Conservation (phyloP, 2,797 vertebrate genomes). For the Anolis apletophallus region DNA sequence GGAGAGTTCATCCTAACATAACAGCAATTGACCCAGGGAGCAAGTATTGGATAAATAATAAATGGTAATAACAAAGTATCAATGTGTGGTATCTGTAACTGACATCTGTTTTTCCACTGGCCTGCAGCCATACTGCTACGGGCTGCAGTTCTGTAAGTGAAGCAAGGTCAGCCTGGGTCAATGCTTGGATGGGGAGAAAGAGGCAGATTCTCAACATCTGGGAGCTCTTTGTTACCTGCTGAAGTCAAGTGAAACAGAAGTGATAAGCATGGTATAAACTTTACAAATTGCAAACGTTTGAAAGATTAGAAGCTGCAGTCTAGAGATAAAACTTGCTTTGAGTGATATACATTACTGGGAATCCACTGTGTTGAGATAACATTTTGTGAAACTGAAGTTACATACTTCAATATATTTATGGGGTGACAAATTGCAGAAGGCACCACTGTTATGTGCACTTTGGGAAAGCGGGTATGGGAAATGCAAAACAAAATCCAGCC, state of each 20-base stretch:
- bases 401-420: neutral
- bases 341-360: accelerated
- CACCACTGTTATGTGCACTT: neutral
- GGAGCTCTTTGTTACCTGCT: neutral
- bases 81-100: slow-evolving; percentile 48
- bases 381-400: neutral
- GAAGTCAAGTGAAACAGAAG: neutral
- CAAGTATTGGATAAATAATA: slow-evolving; percentile 62
- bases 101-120: slow-evolving; percentile 56
- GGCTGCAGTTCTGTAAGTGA: slow-evolving; percentile 34
- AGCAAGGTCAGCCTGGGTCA: slow-evolving; percentile 23
- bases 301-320: neutral
- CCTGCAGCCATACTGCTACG: slow-evolving; percentile 50
- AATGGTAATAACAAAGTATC: slow-evolving; percentile 59
- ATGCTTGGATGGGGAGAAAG: neutral
- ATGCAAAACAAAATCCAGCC: neutral
- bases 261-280: neutral
- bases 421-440: slow-evolving; percentile 32
- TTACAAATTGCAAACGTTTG: neutral
- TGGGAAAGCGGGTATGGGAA: neutral
- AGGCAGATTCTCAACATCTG: accelerated
- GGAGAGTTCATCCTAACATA: slow-evolving; percentile 37
- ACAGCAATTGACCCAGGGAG: neutral
- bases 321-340: neutral
- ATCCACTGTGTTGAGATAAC: slow-evolving; percentile 26